Percentiles rank a stretch among this genome's conserved stretches.
Conservation (phyloP, 2,888 invertebrate species). For the Stenotaenia linearis region DNA sequence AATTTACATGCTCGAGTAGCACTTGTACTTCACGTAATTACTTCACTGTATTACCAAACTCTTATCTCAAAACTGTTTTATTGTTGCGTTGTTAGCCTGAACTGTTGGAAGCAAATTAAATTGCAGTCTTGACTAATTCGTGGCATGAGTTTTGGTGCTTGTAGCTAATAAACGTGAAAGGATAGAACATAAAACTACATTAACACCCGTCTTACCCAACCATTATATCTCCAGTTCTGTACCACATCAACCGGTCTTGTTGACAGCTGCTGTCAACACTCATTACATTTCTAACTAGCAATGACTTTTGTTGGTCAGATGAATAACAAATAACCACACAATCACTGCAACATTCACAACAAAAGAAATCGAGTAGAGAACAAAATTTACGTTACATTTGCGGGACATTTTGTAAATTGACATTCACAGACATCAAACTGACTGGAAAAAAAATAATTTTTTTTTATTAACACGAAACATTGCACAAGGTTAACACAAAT, state of each 20-base stretch:
- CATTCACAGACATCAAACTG: no score
- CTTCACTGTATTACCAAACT: neutral
- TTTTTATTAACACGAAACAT: neutral
- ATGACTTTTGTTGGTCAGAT: neutral
- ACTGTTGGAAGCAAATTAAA: no score
- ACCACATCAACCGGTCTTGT: neutral
- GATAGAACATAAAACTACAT: neutral
- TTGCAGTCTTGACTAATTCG: no score
- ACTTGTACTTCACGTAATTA: neutral
- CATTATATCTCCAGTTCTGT: neutral
- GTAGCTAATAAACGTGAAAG: no score
- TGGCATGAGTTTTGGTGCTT: no score
- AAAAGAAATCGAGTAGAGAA: no score
- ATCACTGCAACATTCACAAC: no score
- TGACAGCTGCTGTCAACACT: neutral
- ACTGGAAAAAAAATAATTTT: no score
- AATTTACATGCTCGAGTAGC: neutral
- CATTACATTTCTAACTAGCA: neutral
- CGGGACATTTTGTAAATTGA: no score
- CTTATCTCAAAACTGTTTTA: no score
- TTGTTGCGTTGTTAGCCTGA: no score
- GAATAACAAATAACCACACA: neutral
- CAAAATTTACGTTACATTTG: no score
- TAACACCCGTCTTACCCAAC: neutral
- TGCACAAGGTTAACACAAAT: neutral